Evolutionary conservation across 2,113 vertebrate genomes (phyloP), one percentile per base, ranked within the genome.

Genomic region (Nerophis ophidion): DNA sequence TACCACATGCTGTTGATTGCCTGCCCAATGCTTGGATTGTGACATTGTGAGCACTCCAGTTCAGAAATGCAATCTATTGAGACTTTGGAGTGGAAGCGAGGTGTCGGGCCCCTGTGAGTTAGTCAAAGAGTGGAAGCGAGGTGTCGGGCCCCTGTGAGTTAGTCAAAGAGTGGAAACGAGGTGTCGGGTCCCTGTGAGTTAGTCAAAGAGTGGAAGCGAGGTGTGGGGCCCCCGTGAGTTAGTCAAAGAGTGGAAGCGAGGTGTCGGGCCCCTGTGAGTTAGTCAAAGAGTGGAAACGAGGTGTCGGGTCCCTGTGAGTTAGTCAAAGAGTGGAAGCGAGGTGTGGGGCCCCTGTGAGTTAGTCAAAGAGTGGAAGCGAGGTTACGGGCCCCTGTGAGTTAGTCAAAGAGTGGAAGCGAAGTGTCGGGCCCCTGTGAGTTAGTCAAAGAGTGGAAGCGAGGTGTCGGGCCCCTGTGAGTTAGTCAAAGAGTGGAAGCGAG

Each of bases 1-100:
- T 62, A 44, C 68, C 61, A n/a, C n/a, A 56, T 48, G 46, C 76
- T 68, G 60, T 55, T 81, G 72, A 82, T 77, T 76, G 74, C 65
- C 42, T 63, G 45, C 35, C 60, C 53, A 49, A 74, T 77, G 67
- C 55, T 69, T 64, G 61, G 66, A 74, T 73, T 71, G 71, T 54
- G 38, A 58, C 75, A 80, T 51, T 15, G 11, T 4, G 74, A 72
- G 48, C 56, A 60, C 72, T 69, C 66, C 51, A 73, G 61, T 54
- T 66, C 36, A 17, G 49, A 47, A 61, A 66, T 76, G 68, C 42
- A 69, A 61, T 78, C 63, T 48, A 44, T 56, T 62, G 67, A 75
- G 56, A 61, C 46, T 61, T 61, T 44, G 42, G 49, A 60, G 67
- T 57, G 72, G 68, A 51, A 48, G 40, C 33, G 60, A 56, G 48